Conservation (phyloP, 2,888 invertebrate species). For the Aspidiotus destructor region DNA sequence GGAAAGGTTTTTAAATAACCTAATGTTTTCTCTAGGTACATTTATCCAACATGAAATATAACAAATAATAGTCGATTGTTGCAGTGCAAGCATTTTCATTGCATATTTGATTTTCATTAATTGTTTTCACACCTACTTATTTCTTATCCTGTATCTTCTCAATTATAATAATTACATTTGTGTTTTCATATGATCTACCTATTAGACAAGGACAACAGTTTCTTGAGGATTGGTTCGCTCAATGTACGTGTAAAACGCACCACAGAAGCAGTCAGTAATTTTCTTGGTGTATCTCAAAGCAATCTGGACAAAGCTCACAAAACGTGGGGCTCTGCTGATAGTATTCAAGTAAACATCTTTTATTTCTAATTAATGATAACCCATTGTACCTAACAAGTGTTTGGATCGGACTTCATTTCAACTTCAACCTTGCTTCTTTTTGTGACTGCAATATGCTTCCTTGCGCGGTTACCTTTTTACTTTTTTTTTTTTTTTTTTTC, state of each 20-base stretch:
- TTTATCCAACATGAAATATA: too few relatives aligned
- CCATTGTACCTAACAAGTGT: neutral
- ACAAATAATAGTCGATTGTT: too few relatives aligned
- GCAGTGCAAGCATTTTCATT: too few relatives aligned
- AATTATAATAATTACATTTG: too few relatives aligned
- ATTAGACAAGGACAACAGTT: constrained; percentile 78
- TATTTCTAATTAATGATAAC: constrained; percentile 7
- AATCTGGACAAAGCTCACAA: constrained; percentile 65
- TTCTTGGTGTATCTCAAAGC: constrained; percentile 64
- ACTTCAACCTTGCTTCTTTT: too few relatives aligned
- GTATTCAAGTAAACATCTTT: constrained; percentile 52
- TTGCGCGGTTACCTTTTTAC: too few relatives aligned
- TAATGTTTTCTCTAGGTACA: too few relatives aligned
- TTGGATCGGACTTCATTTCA: neutral
- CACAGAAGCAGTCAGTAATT: constrained; percentile 83
- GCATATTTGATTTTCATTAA: constrained; percentile 5
- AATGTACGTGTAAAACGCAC: constrained; percentile 88
- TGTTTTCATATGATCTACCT: constrained; percentile 36
- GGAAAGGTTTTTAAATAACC: too few relatives aligned
- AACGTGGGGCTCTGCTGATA: constrained; percentile 84
- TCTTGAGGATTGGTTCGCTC: constrained; percentile 81
- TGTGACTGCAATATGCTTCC: too few relatives aligned
- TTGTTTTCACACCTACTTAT: neutral
- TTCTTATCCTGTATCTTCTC: neutral
- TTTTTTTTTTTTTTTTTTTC: too few relatives aligned